Percentiles rank a stretch among this genome's conserved stretches.
Evolutionary conservation across 2,888 invertebrate species (phyloP).

Genomic region (Urechis unicinctus): DNA sequence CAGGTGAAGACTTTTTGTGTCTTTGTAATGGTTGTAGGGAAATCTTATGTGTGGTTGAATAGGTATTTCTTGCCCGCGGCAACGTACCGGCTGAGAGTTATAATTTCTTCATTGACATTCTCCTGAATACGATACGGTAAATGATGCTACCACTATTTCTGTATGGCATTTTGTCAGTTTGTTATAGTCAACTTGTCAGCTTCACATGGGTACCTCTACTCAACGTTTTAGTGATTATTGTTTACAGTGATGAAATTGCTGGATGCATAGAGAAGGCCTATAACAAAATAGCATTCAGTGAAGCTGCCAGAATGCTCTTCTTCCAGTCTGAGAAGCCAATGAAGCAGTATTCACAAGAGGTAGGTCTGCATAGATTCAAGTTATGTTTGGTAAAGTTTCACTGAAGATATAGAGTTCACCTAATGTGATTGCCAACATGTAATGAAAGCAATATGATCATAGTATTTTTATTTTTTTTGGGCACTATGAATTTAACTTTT

Average conservation of each 20-base stretch:
- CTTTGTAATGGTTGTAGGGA: neutral
- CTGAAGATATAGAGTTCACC: neutral
- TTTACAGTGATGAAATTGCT: conserved; percentile 75
- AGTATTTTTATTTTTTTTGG: too few relatives aligned
- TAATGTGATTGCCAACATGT: neutral
- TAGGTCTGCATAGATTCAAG: too few relatives aligned
- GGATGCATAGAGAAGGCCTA: conserved; percentile 96
- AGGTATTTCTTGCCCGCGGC: conserved; percentile 82
- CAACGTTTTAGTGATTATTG: too few relatives aligned
- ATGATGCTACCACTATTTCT: neutral
- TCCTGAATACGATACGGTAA: conserved; percentile 83
- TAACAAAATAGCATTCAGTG: conserved; percentile 76
- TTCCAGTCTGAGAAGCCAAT: conserved; percentile 71
- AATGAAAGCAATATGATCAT: too few relatives aligned
- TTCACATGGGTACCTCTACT: too few relatives aligned
- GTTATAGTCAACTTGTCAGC: too few relatives aligned
- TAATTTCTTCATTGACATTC: conserved; percentile 92
- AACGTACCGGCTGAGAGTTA: conserved; percentile 95
- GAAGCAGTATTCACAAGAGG: conserved; percentile 73
- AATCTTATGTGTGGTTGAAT: neutral
- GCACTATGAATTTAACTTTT: too few relatives aligned
- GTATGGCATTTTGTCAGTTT: too few relatives aligned
- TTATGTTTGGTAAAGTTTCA: conserved; percentile 1
- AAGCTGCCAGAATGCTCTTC: conserved; percentile 84
- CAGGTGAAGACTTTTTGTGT: too few relatives aligned